phyloP scores from a whole-genome alignment of 2,888 invertebrate species.

The Bombylius discolor region DNA sequence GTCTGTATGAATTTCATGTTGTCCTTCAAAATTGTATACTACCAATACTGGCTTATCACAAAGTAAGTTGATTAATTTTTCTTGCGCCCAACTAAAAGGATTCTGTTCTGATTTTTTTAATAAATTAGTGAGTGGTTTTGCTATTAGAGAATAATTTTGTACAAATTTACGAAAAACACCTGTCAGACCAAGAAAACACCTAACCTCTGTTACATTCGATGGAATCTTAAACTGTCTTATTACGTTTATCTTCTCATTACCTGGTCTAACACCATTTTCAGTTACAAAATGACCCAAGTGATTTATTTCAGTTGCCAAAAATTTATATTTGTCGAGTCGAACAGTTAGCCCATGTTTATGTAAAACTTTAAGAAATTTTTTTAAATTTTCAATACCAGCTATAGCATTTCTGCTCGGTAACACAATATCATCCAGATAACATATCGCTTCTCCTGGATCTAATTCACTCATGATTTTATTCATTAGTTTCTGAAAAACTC shows the following conservation, averaged over 20 bases:
- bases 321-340: conserved; percentile 13
- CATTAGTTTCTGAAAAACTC: not conserved
- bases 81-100: conserved; percentile 17
- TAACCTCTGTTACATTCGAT: conserved; percentile 15
- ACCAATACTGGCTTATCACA: conserved; percentile 19
- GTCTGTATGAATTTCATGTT: conserved; percentile 11
- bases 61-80: conserved; percentile 17
- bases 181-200: conserved; percentile 20
- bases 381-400: not conserved
- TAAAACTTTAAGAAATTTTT: conserved; percentile 1
- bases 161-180: conserved; percentile 21
- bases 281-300: conserved; percentile 11
- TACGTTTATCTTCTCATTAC: conserved; percentile 9
- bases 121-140: conserved; percentile 15
- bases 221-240: conserved; percentile 13
- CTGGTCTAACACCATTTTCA: conserved; percentile 12
- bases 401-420: conserved; percentile 10
- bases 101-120: conserved; percentile 9
- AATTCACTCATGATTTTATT: not conserved
- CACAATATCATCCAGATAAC: conserved; percentile 13
- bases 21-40: conserved; percentile 10
- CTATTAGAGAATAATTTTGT: conserved; percentile 12
- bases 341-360: not conserved
- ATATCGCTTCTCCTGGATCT: not conserved
- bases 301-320: conserved; percentile 9